Evolutionary conservation across 2,113 vertebrate genomes (phyloP), one percentile per base, ranked within the genome.

Genomic region (Esox niger): DNA sequence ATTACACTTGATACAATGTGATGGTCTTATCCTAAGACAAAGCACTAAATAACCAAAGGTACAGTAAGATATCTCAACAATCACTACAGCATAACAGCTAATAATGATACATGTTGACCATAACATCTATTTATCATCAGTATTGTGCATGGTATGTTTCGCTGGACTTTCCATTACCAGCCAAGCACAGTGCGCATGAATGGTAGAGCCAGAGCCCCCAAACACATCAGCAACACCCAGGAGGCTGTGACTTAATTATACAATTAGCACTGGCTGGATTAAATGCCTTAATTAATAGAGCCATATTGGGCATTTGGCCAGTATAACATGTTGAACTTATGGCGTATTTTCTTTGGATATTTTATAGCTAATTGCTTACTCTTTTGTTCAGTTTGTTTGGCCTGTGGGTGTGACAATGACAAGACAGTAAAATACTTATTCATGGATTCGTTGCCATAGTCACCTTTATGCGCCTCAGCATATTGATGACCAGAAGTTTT

Each of bases 191-290:
- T 87, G 86, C 87, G 84, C 73, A 81, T 75, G 84, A 81, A 81
- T 79, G 78, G 79, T 77, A 67, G 84, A 77, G 54, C 83, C 87
- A 89, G 86, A 89, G 86, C 86, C 76, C 82, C 83, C 74, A 75
- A 73, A 82, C 85, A 86, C 86, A 90, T 86, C 85, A 88, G 81
- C 88, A 81, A 64, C 82, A 87, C 83, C 84, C 83, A 89, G 85
- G 86, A 87, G 86, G 84, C 84, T 78, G 77, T 88, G 87, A 92
- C 91, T 91, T 90, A 88, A 91, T 91, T 90, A 90, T 74, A 86
- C 87, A 91, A 89, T 91, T 92, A 91, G 88, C 83, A 82, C 83
- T 73, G 86, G 89, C 85, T 85, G 89, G 86, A 90, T 89, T 91
- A 87, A 91, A 90, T 86, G 86, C 87, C 84, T 88, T 88, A 85